Base-by-base conservation (phyloP, 2,888 invertebrate species). In the Artemia sinica region DNA sequence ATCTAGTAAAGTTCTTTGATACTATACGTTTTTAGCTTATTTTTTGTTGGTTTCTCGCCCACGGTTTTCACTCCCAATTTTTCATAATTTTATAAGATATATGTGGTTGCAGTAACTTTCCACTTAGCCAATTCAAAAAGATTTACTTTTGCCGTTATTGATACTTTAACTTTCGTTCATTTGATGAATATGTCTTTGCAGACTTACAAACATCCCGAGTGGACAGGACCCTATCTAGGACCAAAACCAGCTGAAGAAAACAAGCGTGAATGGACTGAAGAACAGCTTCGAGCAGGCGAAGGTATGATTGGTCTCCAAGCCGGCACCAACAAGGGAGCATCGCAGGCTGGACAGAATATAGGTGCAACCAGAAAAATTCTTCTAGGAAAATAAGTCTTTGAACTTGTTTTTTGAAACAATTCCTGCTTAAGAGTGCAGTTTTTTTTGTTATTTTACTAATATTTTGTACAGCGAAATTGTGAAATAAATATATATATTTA, bases 211-310 rank as follows among this genome's bases (percentile, higher is more conserved):
- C 89, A 90, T 77, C 86, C 88, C 0, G 89, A 89, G 79, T 90
- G 87, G 86, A 83, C 85, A 71, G 90, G 90, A 65, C 89, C 90
- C 65, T 84, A 78, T 75, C 80, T 91, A 68, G 93, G 93, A 68
- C 92, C 93, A 0, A 85, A 83, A 75, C 93, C 93, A 66, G 83
- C 91, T 8, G 91, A 91, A 74, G 89, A 89, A 76, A 88, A 91
- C 79, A 83, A 83, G 69, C 83, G 91, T 8, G 85, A 88, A 67
- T 92, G 89, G 81, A 84, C 86, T 70, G 88, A 89, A 74, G 86
- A 88, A 73, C 87, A 89, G 72, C 80, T 93, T 68, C 81, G 88
- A 51, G 91, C 91, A 48, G 89, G 91, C 0, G 86, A 91, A 75
- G 82, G 84, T 14, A 84, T 92, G 58, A 92, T 92, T 74, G 89